Evolutionary conservation across 2,113 vertebrate genomes (phyloP).

Genomic region (Camelus dromedarius): DNA sequence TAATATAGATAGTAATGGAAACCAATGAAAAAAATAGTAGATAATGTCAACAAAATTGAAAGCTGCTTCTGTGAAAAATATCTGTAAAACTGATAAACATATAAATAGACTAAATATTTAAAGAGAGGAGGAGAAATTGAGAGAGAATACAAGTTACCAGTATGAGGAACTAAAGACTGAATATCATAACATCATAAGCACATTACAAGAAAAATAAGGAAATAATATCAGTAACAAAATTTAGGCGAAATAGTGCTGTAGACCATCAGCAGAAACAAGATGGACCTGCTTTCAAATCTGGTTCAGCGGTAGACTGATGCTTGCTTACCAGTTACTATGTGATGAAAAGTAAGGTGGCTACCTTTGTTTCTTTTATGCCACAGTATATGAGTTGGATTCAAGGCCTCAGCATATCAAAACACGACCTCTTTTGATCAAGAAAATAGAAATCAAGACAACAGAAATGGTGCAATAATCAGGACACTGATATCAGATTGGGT

Average conservation of each 20-base stretch:
- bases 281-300: neutral
- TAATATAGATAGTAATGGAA: neutral
- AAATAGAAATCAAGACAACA: neutral
- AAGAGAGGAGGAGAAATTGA: neutral
- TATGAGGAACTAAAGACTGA: neutral
- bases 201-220: neutral
- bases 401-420: fast-evolving
- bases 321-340: neutral
- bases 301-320: neutral
- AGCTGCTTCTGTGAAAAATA: neutral
- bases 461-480: neutral
- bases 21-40: neutral
- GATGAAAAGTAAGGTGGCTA: neutral
- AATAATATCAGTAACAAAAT: neutral
- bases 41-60: neutral
- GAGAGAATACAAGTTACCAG: neutral
- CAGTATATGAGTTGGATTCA: neutral
- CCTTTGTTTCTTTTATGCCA: neutral
- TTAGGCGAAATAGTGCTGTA: neutral
- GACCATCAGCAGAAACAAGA: neutral
- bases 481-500: neutral
- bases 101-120: neutral
- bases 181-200: neutral
- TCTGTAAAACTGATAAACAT: neutral
- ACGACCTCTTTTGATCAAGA: neutral